Evolutionary conservation across 30 jellyfish, hydroid and myxozoan species (phyloP).

Genomic region (Nemopilema nomurai): DNA sequence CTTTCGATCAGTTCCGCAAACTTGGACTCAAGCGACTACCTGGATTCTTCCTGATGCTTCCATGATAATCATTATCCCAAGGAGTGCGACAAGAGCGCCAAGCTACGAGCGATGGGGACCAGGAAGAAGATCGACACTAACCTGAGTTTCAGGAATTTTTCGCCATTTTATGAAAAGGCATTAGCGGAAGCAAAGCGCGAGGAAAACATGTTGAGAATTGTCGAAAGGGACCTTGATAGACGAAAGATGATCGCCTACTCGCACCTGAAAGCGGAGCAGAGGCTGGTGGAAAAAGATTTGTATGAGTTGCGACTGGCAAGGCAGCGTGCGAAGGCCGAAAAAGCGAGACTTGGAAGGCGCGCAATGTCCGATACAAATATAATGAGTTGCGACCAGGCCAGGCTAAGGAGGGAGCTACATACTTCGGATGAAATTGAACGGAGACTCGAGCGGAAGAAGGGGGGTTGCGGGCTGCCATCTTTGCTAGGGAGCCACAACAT

Average conservation of each 20-base stretch:
- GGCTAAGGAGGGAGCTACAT: background rate
- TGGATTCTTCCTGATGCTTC: background rate
- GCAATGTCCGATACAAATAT: slow-evolving; percentile 26
- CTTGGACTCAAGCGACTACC: background rate
- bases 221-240: slow-evolving; percentile 48
- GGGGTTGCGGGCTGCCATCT: background rate
- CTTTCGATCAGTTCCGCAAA: background rate
- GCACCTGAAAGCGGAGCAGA: slow-evolving; percentile 52
- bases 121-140: background rate
- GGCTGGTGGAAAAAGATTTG: slow-evolving; percentile 61
- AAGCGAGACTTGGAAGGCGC: slow-evolving; percentile 21
- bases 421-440: background rate
- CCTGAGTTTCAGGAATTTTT: slow-evolving; percentile 41
- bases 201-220: slow-evolving; percentile 40
- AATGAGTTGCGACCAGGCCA: background rate
- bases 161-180: slow-evolving; percentile 68
- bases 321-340: slow-evolving; percentile 20
- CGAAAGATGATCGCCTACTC: slow-evolving; percentile 46
- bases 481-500: background rate
- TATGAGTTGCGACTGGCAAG: slow-evolving; percentile 31
- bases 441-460: background rate
- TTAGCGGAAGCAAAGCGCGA: slow-evolving; percentile 58
- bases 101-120: slow-evolving; percentile 12
- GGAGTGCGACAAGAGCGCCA: too few species aligned
- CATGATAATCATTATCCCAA: too few species aligned